Evolutionary conservation across 2,797 vertebrate genomes (phyloP).

Genomic region (Catamblyrhynchus diadema): DNA sequence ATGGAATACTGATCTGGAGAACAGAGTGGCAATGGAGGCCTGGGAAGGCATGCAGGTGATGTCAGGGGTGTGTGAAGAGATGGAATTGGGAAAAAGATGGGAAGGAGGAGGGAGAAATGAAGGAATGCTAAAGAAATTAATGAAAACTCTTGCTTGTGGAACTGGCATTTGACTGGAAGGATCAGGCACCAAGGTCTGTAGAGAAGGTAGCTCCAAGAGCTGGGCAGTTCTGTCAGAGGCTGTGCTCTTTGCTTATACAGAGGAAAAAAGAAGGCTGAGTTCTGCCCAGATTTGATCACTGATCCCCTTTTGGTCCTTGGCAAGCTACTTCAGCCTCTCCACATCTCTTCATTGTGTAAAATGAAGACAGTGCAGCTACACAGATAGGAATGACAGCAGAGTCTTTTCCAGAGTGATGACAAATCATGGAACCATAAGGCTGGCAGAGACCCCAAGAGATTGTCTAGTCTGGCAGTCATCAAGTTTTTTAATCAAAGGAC

Average conservation of each 20-base stretch:
- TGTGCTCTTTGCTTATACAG: background rate
- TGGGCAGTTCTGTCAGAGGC: background rate
- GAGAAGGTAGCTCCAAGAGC: background rate
- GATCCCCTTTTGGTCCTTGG: background rate
- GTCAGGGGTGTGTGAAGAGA: background rate
- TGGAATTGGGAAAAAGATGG: background rate
- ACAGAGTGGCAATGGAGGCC: background rate
- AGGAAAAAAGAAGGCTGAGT: background rate
- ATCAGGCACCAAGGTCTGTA: background rate
- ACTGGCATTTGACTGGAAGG: background rate
- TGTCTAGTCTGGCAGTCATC: conserved; percentile 40
- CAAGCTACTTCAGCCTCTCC: background rate
- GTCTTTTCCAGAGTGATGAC: background rate
- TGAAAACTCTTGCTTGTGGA: background rate
- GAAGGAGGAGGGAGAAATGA: background rate
- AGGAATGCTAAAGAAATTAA: background rate
- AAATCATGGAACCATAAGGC: background rate
- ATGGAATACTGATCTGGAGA: background rate
- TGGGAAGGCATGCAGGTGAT: background rate
- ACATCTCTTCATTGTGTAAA: background rate
- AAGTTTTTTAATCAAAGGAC: background rate
- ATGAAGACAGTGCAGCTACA: background rate
- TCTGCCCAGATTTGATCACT: background rate
- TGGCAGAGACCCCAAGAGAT: conserved; percentile 10
- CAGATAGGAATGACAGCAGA: background rate